These are phyloP conservation scores for Esox lucius DNA, from an alignment of 2,797 vertebrate species.

Conservation along the genomic window DNA sequence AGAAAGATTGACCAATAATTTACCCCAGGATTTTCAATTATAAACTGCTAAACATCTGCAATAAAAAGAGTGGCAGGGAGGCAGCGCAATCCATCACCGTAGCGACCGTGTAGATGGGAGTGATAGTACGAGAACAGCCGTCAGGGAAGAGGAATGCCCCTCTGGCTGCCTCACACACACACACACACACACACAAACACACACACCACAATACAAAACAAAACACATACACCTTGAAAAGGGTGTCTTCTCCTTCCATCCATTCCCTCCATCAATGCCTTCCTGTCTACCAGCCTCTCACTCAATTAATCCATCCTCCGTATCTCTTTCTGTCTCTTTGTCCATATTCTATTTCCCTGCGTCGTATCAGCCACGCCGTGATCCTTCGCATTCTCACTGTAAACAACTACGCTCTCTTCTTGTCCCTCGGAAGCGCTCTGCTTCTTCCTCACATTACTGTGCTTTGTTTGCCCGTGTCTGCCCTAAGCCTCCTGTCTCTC, in stretches of 20 bases:
- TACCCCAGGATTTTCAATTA: constrained; percentile 58
- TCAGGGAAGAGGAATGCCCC: constrained; percentile 46
- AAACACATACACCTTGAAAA: neutral
- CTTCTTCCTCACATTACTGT: neutral
- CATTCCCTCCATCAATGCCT: neutral
- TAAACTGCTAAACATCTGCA: constrained; percentile 64
- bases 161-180: constrained; percentile 13
- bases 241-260: neutral
- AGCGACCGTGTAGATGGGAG: constrained; percentile 34
- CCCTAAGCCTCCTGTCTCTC: constrained; percentile 7
- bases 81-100: constrained; percentile 47
- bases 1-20: constrained; percentile 60
- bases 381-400: neutral
- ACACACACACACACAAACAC: constrained; percentile 1
- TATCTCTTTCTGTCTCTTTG: neutral
- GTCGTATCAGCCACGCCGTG: neutral
- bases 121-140: constrained; percentile 39
- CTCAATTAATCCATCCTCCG: constrained; percentile 26
- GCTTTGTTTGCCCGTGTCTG: constrained; percentile 7
- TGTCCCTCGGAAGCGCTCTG: neutral
- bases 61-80: constrained; percentile 40
- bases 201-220: neutral
- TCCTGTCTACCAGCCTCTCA: neutral
- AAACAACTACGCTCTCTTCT: neutral
- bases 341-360: neutral